Evolutionary conservation across 2,113 vertebrate species (phyloP).

Genomic region (Paralichthys olivaceus): DNA sequence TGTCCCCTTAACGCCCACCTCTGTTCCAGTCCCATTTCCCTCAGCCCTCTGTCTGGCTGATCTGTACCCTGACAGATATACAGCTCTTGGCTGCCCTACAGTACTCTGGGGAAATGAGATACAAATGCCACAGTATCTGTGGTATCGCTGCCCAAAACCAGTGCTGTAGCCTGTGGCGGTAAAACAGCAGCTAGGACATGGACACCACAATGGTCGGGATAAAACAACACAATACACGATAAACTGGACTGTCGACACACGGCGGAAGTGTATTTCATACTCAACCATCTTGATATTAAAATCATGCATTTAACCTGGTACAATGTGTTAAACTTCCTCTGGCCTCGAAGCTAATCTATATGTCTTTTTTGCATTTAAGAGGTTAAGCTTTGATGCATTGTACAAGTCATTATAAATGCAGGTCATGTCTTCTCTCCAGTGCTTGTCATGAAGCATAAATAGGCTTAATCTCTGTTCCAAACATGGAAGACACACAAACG

Average conservation of each 20-base stretch:
- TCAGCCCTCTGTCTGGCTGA: conserved; percentile 63
- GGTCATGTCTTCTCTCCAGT: conserved; percentile 32
- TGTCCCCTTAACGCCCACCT: conserved; percentile 66
- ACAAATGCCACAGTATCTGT: conserved; percentile 72
- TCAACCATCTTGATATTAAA: not conserved
- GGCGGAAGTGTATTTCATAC: conserved; percentile 11
- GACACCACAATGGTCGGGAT: conserved; percentile 20
- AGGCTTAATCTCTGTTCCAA: conserved; percentile 71
- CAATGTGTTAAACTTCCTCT: conserved; percentile 32
- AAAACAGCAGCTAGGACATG: conserved; percentile 53
- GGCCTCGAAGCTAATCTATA: conserved; percentile 52
- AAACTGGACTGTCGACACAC: conserved; percentile 2
- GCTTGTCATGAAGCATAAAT: conserved; percentile 58
- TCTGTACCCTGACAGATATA: conserved; percentile 79
- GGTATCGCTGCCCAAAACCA: conserved; percentile 66
- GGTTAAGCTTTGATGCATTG: conserved; percentile 65
- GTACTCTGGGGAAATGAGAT: conserved; percentile 73
- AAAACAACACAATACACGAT: conserved; percentile 42
- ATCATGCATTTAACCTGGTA: conserved; percentile 28
- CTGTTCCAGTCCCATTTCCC: conserved; percentile 62
- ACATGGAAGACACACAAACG: conserved; percentile 63
- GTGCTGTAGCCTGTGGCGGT: conserved; percentile 61
- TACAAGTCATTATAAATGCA: conserved; percentile 54
- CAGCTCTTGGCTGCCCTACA: conserved; percentile 68
- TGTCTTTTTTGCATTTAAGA: conserved; percentile 43